These are phyloP conservation scores for Fragum sueziense DNA, from an alignment of 2,888 invertebrate species.

Conservation along the genomic window DNA sequence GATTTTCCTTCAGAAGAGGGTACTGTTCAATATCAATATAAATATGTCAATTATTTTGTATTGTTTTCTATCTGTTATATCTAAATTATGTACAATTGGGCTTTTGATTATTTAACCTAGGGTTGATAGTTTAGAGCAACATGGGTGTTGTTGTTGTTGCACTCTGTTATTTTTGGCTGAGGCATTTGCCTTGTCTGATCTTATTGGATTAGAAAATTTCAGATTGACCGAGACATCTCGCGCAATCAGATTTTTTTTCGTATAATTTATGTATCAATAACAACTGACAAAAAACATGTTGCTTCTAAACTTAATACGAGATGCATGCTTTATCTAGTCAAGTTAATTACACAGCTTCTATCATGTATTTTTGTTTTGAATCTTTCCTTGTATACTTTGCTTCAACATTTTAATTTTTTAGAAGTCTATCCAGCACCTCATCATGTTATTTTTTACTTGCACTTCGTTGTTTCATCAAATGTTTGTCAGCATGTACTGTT, in stretches of 20 bases:
- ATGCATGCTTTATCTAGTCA: background rate
- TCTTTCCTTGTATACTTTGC: background rate
- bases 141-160: too few relatives aligned
- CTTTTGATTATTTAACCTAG: background rate
- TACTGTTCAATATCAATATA: background rate
- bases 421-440: background rate
- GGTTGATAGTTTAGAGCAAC: background rate
- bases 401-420: background rate
- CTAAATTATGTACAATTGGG: too few relatives aligned
- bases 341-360: background rate
- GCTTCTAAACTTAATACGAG: too few relatives aligned
- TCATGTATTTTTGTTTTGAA: background rate
- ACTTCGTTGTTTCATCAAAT: background rate
- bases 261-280: too few relatives aligned
- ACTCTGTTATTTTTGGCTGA: too few relatives aligned
- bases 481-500: too few relatives aligned
- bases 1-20: slow-evolving; percentile 15
- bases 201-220: too few relatives aligned
- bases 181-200: too few relatives aligned
- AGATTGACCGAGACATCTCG: too few relatives aligned
- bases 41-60: background rate
- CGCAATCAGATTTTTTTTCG: too few relatives aligned
- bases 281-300: too few relatives aligned
- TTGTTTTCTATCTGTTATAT: too few relatives aligned
- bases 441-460: background rate